phyloP scores from a whole-genome alignment of 2,113 vertebrate genomes.

The Megaceryle torquata region DNA sequence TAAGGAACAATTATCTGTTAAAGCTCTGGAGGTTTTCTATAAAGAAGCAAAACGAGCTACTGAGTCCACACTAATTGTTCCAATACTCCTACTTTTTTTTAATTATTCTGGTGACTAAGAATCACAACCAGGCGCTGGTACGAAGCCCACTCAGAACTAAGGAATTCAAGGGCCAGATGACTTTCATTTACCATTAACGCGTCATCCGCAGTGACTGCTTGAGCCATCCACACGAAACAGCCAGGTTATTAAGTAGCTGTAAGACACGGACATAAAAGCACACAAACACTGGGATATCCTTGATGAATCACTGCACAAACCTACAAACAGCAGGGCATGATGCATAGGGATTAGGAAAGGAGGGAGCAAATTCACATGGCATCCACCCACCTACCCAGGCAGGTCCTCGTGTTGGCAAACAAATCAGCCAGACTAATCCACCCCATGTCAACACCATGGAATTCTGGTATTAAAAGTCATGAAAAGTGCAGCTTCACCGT shows the following conservation, averaged over 20 bases:
- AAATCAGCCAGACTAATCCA: not conserved
- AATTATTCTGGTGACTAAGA: slow-evolving; percentile 24
- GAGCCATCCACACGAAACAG: not conserved
- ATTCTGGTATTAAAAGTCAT: not conserved
- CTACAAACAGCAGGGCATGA: not conserved
- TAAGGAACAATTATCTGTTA: not conserved
- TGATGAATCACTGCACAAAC: not conserved
- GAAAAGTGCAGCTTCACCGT: not conserved
- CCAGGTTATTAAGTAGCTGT: not conserved
- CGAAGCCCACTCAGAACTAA: not conserved
- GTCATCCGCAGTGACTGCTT: not conserved
- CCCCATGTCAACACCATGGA: not conserved
- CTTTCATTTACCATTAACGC: not conserved
- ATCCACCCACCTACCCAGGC: not conserved
- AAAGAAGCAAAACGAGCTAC: not conserved
- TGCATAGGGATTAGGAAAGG: fast-evolving
- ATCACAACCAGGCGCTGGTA: not conserved
- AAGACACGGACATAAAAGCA: not conserved
- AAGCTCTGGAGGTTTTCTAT: not conserved
- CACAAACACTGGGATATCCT: not conserved
- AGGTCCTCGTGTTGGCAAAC: not conserved
- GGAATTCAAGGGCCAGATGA: not conserved
- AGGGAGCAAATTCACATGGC: not conserved
- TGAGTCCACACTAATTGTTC: not conserved
- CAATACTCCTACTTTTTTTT: not conserved